These are phyloP conservation scores for Piprites chloris DNA, from an alignment of 2,113 vertebrate genomes.

Conservation along the genomic window DNA sequence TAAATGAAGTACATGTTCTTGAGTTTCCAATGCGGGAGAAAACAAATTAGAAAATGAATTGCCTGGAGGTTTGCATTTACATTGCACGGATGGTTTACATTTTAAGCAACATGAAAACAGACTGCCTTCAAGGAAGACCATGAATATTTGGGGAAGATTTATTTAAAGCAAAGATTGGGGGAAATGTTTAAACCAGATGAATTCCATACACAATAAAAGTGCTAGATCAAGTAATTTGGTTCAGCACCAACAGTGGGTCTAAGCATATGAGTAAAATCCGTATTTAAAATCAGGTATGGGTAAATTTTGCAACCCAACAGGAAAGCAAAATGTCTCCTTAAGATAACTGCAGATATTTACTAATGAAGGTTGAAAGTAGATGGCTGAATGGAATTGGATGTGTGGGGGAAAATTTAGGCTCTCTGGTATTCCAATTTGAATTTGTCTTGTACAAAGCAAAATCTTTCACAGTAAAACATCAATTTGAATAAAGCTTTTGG, in stretches of 20 bases:
- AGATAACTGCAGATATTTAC: background rate
- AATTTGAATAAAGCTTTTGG: background rate
- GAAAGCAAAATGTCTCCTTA: background rate
- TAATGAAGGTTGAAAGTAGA: background rate
- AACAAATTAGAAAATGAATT: constrained; percentile 68
- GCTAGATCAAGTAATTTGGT: background rate
- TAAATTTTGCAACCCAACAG: background rate
- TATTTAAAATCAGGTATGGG: background rate
- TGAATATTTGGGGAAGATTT: constrained; percentile 42
- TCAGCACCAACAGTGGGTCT: background rate
- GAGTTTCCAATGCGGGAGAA: constrained; percentile 44
- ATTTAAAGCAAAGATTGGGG: constrained; percentile 33
- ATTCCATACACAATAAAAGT: background rate
- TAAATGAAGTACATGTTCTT: constrained; percentile 62
- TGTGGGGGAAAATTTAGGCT: background rate
- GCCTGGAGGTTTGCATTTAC: constrained; percentile 64
- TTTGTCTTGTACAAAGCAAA: background rate
- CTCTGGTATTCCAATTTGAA: background rate
- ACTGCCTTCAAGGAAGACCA: constrained; percentile 27
- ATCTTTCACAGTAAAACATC: background rate
- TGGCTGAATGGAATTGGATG: background rate
- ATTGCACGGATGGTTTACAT: constrained; percentile 64
- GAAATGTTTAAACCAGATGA: constrained; percentile 30
- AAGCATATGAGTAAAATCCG: background rate
- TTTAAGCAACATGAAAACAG: constrained; percentile 62